Evolutionary conservation across 1,140 invertebrate genomes (phyloP).

Genomic region (Bombus waltoni): DNA sequence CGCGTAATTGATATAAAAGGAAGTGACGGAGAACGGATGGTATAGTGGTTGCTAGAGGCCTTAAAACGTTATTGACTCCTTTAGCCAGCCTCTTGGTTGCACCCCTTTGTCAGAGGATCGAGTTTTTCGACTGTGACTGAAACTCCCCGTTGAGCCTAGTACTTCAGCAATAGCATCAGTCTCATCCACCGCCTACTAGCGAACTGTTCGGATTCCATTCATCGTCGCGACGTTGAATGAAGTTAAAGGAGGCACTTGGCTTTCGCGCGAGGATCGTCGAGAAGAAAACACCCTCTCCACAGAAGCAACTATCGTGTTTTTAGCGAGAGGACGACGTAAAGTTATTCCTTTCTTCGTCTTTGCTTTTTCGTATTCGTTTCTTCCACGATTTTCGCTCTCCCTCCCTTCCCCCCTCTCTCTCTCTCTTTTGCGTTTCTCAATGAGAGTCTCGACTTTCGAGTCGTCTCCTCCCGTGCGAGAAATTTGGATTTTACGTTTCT

Average conservation of each 20-base stretch:
- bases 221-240: constrained; percentile 56
- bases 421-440: constrained; percentile 44
- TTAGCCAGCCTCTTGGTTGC: not conserved
- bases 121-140: constrained; percentile 15
- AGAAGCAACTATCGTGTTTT: constrained; percentile 13
- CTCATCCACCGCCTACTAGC: constrained; percentile 49
- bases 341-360: constrained; percentile 12
- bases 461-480: constrained; percentile 57
- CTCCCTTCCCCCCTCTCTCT: not conserved
- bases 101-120: constrained; percentile 17
- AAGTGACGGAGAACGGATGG: not conserved
- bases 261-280: constrained; percentile 21
- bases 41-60: too few species aligned
- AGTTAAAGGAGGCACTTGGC: constrained; percentile 52
- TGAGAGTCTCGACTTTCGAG: constrained; percentile 37
- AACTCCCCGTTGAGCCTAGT: constrained; percentile 17
- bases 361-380: not conserved
- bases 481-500: constrained; percentile 76
- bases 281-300: constrained; percentile 40
- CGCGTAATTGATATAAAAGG: not conserved
- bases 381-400: not conserved
- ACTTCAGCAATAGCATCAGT: constrained; percentile 36
- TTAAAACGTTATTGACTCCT: not conserved
- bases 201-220: constrained; percentile 52
- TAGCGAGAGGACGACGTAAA: constrained; percentile 20